These are phyloP conservation scores for Neomorphus geoffroyi DNA, from an alignment of 2,797 vertebrate genomes.

Conservation along the genomic window DNA sequence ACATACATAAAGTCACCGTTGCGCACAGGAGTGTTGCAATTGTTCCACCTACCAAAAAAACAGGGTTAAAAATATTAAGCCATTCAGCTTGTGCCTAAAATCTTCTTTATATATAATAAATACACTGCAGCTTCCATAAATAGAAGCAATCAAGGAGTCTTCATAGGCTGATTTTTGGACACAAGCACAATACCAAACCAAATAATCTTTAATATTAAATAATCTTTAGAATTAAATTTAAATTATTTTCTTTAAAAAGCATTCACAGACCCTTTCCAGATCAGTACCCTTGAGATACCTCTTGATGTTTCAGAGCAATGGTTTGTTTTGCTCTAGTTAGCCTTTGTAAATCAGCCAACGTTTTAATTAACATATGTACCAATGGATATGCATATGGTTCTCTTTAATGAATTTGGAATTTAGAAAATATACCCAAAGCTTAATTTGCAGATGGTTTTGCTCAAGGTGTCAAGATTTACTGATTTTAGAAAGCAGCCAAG, in stretches of 20 bases:
- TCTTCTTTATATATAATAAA: background rate
- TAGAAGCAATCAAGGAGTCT: background rate
- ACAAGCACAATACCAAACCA: background rate
- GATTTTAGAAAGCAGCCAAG: background rate
- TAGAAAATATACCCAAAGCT: background rate
- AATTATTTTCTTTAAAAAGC: background rate
- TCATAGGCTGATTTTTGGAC: background rate
- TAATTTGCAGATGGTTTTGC: background rate
- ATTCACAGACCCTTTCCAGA: background rate
- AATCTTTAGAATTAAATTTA: no score
- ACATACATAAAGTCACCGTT: conserved; percentile 96
- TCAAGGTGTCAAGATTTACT: background rate
- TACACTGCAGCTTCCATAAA: background rate
- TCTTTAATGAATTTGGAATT: background rate
- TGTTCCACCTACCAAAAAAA: conserved; percentile 94
- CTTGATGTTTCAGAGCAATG: background rate
- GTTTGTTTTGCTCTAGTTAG: background rate
- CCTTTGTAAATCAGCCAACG: background rate
- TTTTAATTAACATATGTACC: background rate
- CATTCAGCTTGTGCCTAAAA: background rate
- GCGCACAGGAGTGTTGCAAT: conserved; percentile 89
- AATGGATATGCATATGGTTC: fast-evolving
- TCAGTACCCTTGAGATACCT: background rate
- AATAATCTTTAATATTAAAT: no score
- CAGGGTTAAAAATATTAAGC: conserved; percentile 57